These are phyloP conservation scores for Pipistrellus kuhlii DNA, from an alignment of 2,797 vertebrate genomes.

Conservation along the genomic window DNA sequence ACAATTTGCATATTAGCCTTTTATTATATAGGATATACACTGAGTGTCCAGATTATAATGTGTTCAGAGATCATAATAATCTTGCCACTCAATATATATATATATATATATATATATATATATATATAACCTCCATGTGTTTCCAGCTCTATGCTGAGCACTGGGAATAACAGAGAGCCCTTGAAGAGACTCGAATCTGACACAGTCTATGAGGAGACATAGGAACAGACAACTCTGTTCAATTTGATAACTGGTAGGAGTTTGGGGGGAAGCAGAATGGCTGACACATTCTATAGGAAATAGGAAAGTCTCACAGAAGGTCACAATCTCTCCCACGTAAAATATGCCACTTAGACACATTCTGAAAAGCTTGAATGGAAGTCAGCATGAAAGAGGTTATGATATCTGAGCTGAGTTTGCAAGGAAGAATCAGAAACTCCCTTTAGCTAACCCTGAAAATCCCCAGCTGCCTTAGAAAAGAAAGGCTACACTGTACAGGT, in stretches of 20 bases:
- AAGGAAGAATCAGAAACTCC: not conserved
- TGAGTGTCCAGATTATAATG: too few relatives aligned
- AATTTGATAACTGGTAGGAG: not conserved
- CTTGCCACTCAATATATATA: too few relatives aligned
- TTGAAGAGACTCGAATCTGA: not conserved
- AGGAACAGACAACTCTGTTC: slow-evolving; percentile 2
- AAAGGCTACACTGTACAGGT: not conserved
- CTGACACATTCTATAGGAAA: not conserved
- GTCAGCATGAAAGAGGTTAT: slow-evolving; percentile 13
- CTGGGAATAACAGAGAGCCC: not conserved
- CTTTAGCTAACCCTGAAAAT: not conserved
- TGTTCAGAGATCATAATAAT: too few relatives aligned
- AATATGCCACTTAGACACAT: not conserved
- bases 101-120: too few relatives aligned
- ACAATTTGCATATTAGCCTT: too few relatives aligned
- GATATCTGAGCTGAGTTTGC: slow-evolving; percentile 4
- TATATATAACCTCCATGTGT: too few relatives aligned
- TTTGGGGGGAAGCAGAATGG: not conserved
- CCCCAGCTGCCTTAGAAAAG: not conserved
- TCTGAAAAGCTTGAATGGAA: not conserved
- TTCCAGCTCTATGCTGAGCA: not conserved
- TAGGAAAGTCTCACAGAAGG: not conserved
- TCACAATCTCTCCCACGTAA: not conserved
- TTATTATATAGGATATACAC: too few relatives aligned
- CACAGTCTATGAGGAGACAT: not conserved